These are phyloP conservation scores for Trichopria drosophilae DNA, from an alignment of 2,888 invertebrate species.

Conservation along the genomic window DNA sequence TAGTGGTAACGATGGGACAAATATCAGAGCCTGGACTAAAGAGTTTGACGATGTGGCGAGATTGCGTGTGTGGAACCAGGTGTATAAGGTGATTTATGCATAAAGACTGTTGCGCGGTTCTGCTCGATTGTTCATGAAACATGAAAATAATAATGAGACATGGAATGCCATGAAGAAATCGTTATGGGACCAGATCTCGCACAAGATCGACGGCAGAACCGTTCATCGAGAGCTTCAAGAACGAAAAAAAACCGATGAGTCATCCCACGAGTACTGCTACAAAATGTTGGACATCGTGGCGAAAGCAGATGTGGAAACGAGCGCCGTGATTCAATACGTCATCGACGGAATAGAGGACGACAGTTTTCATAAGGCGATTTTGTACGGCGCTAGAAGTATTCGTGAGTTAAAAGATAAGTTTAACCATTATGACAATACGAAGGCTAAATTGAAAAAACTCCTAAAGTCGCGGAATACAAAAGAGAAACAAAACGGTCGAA, in stretches of 20 bases:
- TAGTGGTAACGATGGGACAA: conserved; percentile 25
- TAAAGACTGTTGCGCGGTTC: conserved; percentile 24
- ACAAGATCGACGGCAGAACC: conserved; percentile 14
- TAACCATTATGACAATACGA: conserved; percentile 21
- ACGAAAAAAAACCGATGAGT: conserved; percentile 20
- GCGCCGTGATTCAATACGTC: conserved; percentile 26
- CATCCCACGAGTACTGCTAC: conserved; percentile 26
- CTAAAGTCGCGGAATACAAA: no score
- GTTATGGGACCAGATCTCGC: conserved; percentile 17
- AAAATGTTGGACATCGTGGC: conserved; percentile 25
- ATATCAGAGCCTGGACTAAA: conserved; percentile 17
- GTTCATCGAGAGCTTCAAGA: conserved; percentile 21
- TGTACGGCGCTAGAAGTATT: conserved; percentile 26
- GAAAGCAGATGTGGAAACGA: conserved; percentile 23
- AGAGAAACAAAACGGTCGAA: no score
- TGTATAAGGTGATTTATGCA: conserved; percentile 27
- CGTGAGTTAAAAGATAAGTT: conserved; percentile 29
- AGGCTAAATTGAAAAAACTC: no score
- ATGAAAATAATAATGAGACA: conserved; percentile 21
- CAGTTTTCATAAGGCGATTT: conserved; percentile 17
- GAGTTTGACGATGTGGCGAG: conserved; percentile 28
- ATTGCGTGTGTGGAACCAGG: conserved; percentile 26
- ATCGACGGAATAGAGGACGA: conserved; percentile 28
- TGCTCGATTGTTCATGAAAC: conserved; percentile 16
- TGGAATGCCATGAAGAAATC: conserved; percentile 22